Evolutionary conservation across 2,888 invertebrate species (phyloP), one percentile per base, ranked within the genome.

Genomic region (Xanthia icteritia): DNA sequence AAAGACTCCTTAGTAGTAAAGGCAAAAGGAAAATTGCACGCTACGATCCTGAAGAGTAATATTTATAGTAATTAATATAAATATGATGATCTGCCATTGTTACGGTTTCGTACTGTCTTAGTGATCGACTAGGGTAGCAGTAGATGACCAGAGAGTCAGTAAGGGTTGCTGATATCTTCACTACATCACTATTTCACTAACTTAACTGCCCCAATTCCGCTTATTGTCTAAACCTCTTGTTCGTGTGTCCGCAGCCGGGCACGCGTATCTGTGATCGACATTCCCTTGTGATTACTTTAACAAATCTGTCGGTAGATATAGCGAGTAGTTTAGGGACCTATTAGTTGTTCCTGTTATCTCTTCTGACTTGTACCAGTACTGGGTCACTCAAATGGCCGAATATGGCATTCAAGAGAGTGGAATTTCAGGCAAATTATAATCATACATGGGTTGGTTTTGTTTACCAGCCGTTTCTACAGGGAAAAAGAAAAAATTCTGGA

Each of bases 201-300:
- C 27, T 27, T 66, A 42, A 42, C 42, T 13, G 20, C 6, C 27
- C 65, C 45, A 45, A 27, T 45, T 9, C 23, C 2, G n/a, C 15
- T 51, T 54, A 65, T 85, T 85, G 36, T 60, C 58, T 58, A 39
- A 73, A 66, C 65, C 51, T 48, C 5, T 31, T 6, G 68, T 23
- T 82, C 42, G 89, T 92, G 77, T 87, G 91, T 91, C 73, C 75
- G 68, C 39, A 51, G 60, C 56, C 58, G 39, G 67, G 73, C 81
- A 85, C 90, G 81, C 87, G 85, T 89, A 91, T 90, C 91, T 89
- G 90, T 89, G 89, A 90, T 90, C 90, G 90, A 89, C 92, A 90
- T 92, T 90, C 90, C 91, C 89, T 81, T 87, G 91, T 89, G 92
- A 93, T 93, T 93, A 92, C 92, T 92, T 89, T 91, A 92, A 93